phyloP scores from a whole-genome alignment of 2,113 vertebrate genomes.

The Octodon degus region DNA sequence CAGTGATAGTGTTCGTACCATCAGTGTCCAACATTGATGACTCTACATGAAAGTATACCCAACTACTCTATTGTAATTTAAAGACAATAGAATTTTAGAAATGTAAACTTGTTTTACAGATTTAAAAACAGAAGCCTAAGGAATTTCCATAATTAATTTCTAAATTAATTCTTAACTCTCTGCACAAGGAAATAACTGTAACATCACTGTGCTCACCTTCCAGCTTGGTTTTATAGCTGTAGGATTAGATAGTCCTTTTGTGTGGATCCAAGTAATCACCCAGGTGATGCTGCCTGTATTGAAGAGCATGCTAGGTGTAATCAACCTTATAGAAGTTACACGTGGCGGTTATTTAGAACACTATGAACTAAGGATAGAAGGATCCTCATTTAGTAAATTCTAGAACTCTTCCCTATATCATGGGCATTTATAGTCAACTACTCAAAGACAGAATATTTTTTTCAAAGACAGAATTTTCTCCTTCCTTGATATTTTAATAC shows the following conservation, averaged over 20 bases:
- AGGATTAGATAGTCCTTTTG: not conserved
- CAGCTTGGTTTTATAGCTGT: not conserved
- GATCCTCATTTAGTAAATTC: constrained; percentile 4
- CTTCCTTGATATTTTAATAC: constrained; percentile 36
- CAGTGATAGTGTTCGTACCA: not conserved
- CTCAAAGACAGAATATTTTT: not conserved
- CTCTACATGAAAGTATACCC: not conserved
- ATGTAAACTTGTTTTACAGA: not conserved
- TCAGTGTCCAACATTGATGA: not conserved
- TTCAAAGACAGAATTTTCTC: not conserved
- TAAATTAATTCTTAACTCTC: not conserved
- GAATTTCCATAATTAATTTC: not conserved
- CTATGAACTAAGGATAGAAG: not conserved
- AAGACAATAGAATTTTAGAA: not conserved
- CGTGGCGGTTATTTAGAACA: not conserved
- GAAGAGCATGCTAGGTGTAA: not conserved
- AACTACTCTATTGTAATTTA: not conserved
- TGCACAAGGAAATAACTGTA: not conserved
- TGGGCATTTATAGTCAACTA: not conserved
- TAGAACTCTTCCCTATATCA: constrained; percentile 16
- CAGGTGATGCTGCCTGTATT: not conserved
- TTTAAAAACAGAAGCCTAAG: not conserved
- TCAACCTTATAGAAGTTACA: too few relatives aligned
- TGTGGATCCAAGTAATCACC: not conserved
- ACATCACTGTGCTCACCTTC: not conserved